phyloP scores from a whole-genome alignment of 1,140 invertebrate genomes.

The Cylas formicarius region DNA sequence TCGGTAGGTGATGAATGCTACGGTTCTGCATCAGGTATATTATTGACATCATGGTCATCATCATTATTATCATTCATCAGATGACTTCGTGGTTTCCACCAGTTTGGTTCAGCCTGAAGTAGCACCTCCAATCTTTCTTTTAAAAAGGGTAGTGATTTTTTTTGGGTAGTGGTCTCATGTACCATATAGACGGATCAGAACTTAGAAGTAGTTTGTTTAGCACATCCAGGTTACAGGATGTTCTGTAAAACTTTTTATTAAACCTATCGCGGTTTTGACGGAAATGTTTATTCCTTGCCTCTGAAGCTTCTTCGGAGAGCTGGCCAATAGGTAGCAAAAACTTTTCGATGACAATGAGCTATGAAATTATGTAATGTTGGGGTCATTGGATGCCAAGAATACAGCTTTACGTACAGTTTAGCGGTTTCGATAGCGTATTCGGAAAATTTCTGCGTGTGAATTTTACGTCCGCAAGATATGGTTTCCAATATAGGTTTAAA shows the following conservation, averaged over 20 bases:
- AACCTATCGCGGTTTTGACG: slow-evolving; percentile 20
- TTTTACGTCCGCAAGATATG: slow-evolving; percentile 19
- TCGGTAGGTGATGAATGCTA: too few relatives aligned
- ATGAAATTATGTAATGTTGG: slow-evolving; percentile 37
- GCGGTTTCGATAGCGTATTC: slow-evolving; percentile 25
- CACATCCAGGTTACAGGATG: slow-evolving; percentile 26
- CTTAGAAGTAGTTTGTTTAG: slow-evolving; percentile 30
- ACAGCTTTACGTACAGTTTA: slow-evolving; percentile 29
- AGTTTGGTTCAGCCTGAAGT: too few relatives aligned
- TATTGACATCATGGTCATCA: too few relatives aligned
- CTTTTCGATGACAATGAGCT: slow-evolving; percentile 28
- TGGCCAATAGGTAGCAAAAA: slow-evolving; percentile 30
- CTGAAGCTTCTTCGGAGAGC: slow-evolving; percentile 24
- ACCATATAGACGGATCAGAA: too few relatives aligned
- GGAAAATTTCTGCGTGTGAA: slow-evolving; percentile 27
- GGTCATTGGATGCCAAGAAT: slow-evolving; percentile 36
- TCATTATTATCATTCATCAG: too few relatives aligned
- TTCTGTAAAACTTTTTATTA: slow-evolving; percentile 27
- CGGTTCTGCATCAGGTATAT: too few relatives aligned
- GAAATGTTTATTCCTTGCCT: slow-evolving; percentile 30
- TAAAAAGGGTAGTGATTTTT: too few relatives aligned
- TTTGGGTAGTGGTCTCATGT: too few relatives aligned
- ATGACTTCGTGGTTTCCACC: too few relatives aligned
- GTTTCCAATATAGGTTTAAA: too few relatives aligned
- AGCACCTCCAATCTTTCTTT: too few relatives aligned